Conservation (phyloP, 2,888 invertebrate genomes). For the Drosophila neoperkinsi region DNA sequence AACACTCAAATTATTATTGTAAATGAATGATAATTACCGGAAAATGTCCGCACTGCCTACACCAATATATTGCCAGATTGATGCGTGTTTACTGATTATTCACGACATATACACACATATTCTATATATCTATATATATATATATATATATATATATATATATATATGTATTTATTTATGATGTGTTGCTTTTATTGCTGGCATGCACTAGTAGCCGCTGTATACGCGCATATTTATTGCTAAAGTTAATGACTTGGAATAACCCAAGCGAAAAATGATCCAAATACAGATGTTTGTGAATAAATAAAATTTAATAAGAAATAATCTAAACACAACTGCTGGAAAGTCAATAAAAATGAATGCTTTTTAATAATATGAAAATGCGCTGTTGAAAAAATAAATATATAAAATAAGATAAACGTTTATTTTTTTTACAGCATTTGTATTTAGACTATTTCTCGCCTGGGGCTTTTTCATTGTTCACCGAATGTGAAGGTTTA, state of each 20-base stretch:
- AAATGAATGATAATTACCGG: conserved; percentile 78
- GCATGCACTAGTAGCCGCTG: conserved; percentile 60
- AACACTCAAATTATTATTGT: conserved; percentile 59
- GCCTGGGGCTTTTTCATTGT: background rate
- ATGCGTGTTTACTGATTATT: conserved; percentile 38
- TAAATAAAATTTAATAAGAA: background rate
- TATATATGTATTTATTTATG: background rate
- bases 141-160: background rate
- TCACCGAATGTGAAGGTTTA: background rate
- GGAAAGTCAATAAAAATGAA: background rate
- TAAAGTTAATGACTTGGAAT: conserved; percentile 14
- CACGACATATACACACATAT: conserved; percentile 9
- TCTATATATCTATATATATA: background rate
- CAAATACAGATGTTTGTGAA: conserved; percentile 4
- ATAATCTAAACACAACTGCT: background rate
- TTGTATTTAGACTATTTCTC: background rate
- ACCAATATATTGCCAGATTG: conserved; percentile 9
- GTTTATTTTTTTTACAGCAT: background rate
- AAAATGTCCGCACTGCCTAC: conserved; percentile 58
- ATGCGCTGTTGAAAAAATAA: background rate
- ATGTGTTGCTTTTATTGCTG: conserved; percentile 12
- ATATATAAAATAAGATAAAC: background rate
- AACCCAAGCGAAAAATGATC: conserved; percentile 13
- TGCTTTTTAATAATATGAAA: background rate
- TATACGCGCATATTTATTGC: conserved; percentile 13